phyloP scores from a whole-genome alignment of 2,888 invertebrate species.

The Myopa tessellatipennis region DNA sequence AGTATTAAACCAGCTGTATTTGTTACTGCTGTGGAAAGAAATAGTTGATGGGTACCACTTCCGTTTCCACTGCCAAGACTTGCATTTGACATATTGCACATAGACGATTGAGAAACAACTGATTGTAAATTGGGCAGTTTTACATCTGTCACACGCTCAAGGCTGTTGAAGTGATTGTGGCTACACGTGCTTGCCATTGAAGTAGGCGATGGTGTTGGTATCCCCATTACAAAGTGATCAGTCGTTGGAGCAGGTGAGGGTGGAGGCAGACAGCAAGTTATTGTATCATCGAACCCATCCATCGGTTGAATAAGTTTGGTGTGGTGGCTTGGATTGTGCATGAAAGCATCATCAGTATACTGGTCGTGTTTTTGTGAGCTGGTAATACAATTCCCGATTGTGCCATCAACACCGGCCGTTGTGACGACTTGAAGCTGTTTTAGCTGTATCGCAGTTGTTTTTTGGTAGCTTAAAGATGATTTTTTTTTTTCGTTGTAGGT shows the following conservation, averaged over 20 bases:
- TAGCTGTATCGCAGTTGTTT: too few relatives aligned
- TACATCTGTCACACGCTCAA: not conserved
- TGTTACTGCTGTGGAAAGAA: conserved; percentile 36
- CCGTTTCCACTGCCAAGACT: not conserved
- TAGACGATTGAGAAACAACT: conserved; percentile 8
- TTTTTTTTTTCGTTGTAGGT: conserved; percentile 53
- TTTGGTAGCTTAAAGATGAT: conserved; percentile 59
- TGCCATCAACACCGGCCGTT: conserved; percentile 45
- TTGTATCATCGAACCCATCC: conserved; percentile 60
- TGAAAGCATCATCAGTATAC: conserved; percentile 55
- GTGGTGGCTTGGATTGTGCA: conserved; percentile 50
- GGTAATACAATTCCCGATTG: conserved; percentile 29
- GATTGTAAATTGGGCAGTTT: conserved; percentile 42
- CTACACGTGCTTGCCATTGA: not conserved
- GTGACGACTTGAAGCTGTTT: conserved; percentile 53
- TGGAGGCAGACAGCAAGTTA: conserved; percentile 63
- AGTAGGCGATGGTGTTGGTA: conserved; percentile 49
- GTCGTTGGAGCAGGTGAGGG: conserved; percentile 68
- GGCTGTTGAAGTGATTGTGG: conserved; percentile 17
- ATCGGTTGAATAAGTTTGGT: conserved; percentile 54
- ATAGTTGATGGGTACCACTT: conserved; percentile 26
- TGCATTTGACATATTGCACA: not conserved
- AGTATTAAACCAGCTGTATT: not conserved
- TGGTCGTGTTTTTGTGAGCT: conserved; percentile 51
- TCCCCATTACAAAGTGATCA: conserved; percentile 61